Evolutionary conservation across 1,140 invertebrate species (phyloP), one percentile per base, ranked within the genome.

Genomic region (Pogonus chalceus): DNA sequence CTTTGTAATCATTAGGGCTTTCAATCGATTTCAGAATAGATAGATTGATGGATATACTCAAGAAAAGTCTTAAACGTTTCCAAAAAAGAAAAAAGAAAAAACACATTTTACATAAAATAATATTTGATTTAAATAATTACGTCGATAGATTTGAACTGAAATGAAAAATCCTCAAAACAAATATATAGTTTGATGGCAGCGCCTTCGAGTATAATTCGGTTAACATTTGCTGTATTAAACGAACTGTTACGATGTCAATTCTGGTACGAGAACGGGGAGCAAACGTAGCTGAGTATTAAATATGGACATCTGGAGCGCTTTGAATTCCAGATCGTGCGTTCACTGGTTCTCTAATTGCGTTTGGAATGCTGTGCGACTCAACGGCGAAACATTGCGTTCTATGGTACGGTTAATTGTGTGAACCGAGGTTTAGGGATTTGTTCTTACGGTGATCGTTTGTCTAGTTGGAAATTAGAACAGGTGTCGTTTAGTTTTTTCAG

Each of bases 201-300:
- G n/a, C n/a, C n/a, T n/a, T n/a, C n/a, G n/a, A n/a, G 9, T 16
- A 18, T 43, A 43, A 43, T 43, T 43, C 37, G 9, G 18, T 9
- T 43, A 43, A 43, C 37, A 43, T 43, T 43, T 43, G 9, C 18
- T 16, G 37, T 16, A 43, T 43, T 43, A 43, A 43, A 43, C 37
- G 37, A 43, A 43, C 37, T 43, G 9, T 9, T 12, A 12, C 37
- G 18, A 43, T 43, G 37, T 43, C 37, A 43, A 43, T 43, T 43
- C 37, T 43, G 37, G 7, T 43, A 43, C 18, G 37, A 43, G 18
- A n/a, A n/a, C n/a, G n/a, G n/a, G n/a, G n/a, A n/a, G n/a, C n/a
- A n/a, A n/a, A 12, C 18, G 37, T 16, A 7, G 37, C 37, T 18
- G 37, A 43, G 18, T 43, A 43, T 43, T 43, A 12, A 43, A 43